These are phyloP conservation scores for Gandaritis pyraliata DNA, from an alignment of 2,888 invertebrate species.

Conservation along the genomic window DNA sequence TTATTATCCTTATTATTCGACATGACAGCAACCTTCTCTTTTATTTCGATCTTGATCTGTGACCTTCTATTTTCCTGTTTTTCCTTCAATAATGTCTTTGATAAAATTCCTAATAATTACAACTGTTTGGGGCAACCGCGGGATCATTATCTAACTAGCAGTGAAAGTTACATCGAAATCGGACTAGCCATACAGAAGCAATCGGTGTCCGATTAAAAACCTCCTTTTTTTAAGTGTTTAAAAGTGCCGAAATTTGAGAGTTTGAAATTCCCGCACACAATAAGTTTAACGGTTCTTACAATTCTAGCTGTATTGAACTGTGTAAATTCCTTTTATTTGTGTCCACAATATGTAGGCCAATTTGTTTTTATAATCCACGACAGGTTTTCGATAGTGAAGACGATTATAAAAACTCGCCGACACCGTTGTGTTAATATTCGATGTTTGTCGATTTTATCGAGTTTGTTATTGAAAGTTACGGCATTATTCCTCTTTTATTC, in stretches of 20 bases:
- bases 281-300: constrained; percentile 69
- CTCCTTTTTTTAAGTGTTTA: constrained; percentile 7
- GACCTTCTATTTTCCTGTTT: too few species aligned
- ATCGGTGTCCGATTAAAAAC: too few species aligned
- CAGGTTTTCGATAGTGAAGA: constrained; percentile 68
- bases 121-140: too few species aligned
- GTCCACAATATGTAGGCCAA: constrained; percentile 72
- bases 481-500: constrained; percentile 42
- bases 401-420: constrained; percentile 48
- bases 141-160: too few species aligned
- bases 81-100: too few species aligned
- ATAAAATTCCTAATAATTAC: too few species aligned
- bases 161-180: too few species aligned
- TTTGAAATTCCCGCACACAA: constrained; percentile 57
- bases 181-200: too few species aligned
- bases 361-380: constrained; percentile 64
- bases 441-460: constrained; percentile 60
- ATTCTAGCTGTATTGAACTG: constrained; percentile 61
- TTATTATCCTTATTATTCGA: background rate
- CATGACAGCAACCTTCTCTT: too few species aligned
- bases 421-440: constrained; percentile 63
- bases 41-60: too few species aligned
- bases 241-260: constrained; percentile 47
- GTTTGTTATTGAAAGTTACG: constrained; percentile 52
- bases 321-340: constrained; percentile 74